phyloP scores from a whole-genome alignment of 2,888 invertebrate genomes.

The Ennomos erosarius region DNA sequence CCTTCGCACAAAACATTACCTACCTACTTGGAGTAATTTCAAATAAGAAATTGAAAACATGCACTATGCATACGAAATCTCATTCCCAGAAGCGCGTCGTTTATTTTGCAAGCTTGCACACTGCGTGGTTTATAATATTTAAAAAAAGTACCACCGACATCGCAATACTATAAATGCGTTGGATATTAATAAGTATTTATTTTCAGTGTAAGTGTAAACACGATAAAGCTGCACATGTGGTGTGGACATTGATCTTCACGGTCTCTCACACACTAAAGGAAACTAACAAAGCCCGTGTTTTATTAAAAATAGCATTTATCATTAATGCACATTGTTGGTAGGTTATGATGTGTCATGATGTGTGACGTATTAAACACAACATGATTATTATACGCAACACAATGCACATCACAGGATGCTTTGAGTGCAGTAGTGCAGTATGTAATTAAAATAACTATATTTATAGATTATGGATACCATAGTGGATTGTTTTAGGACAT shows the following conservation, averaged over 20 bases:
- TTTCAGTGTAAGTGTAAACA: background rate
- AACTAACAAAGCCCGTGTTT: constrained; percentile 19
- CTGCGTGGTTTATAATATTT: constrained; percentile 34
- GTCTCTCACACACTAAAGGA: constrained; percentile 1
- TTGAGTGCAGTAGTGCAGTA: constrained; percentile 16
- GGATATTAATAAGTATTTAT: background rate
- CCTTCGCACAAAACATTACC: constrained; percentile 15
- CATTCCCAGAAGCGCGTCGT: constrained; percentile 44
- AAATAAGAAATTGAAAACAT: constrained; percentile 33
- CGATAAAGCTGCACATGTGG: constrained; percentile 9
- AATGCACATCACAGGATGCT: constrained; percentile 24
- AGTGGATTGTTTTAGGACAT: constrained; percentile 4
- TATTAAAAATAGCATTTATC: constrained; percentile 12
- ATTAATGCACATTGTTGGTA: background rate
- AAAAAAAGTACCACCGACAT: constrained; percentile 5
- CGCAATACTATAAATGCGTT: background rate
- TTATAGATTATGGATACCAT: constrained; percentile 1
- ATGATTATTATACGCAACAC: background rate
- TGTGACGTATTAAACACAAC: constrained; percentile 19
- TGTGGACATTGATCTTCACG: constrained; percentile 7
- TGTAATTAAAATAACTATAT: constrained; percentile 8
- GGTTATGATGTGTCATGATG: no score
- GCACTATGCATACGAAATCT: constrained; percentile 31
- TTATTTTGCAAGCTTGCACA: constrained; percentile 38
- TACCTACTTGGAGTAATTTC: constrained; percentile 28